Evolutionary conservation across 2,888 invertebrate species (phyloP).

Genomic region (Dryobota labecula): DNA sequence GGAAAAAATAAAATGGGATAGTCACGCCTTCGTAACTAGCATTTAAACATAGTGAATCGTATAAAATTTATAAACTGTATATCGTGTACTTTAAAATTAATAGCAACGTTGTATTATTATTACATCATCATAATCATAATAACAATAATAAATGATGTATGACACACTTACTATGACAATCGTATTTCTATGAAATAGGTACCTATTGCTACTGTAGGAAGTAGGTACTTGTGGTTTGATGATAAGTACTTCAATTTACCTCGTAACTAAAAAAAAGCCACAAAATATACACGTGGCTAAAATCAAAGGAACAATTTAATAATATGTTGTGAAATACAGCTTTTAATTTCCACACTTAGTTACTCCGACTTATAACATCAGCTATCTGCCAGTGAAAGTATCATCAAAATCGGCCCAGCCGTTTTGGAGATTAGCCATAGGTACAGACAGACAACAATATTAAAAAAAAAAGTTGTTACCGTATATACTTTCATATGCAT

Average conservation of each 20-base stretch:
- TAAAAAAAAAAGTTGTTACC: too few species aligned
- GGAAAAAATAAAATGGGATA: too few species aligned
- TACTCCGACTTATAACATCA: too few species aligned
- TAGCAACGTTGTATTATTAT: slow-evolving; percentile 13
- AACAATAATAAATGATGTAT: slow-evolving; percentile 1
- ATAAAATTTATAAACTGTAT: slow-evolving; percentile 13
- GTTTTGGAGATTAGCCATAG: too few species aligned
- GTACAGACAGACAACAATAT: too few species aligned
- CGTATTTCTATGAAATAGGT: slow-evolving; percentile 6
- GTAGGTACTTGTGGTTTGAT: neutral
- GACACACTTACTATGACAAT: neutral
- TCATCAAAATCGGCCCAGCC: too few species aligned
- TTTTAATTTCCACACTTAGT: neutral
- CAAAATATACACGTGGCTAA: neutral
- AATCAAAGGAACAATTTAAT: neutral
- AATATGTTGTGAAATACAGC: slow-evolving; percentile 7
- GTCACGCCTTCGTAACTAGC: too few species aligned
- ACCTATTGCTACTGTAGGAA: neutral
- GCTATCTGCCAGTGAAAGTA: too few species aligned
- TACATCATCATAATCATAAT: slow-evolving; percentile 2
- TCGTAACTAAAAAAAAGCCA: slow-evolving; percentile 2
- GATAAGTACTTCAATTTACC: neutral
- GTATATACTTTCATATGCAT: too few species aligned
- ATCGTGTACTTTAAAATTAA: slow-evolving; percentile 5
- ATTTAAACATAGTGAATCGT: too few species aligned